Base-by-base conservation (phyloP, 37 sponge, comb jelly and placozoan genomes). In the Ianthella basta region DNA sequence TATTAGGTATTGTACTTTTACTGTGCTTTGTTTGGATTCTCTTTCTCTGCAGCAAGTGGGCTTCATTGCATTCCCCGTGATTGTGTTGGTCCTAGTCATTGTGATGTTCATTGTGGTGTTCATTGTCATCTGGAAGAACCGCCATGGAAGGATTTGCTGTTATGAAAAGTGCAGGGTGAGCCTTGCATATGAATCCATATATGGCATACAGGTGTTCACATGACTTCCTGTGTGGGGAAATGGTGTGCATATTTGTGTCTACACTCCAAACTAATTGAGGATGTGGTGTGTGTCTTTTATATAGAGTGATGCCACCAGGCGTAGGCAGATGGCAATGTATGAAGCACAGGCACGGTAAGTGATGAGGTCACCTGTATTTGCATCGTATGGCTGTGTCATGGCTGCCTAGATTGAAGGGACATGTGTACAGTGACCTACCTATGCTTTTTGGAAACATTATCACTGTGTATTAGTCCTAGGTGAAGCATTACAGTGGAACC, bases 91-190 rank as follows among this genome's bases (percentile, higher is more conserved):
- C 16, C 37, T 75, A 39, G 78, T 18, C 1, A 10, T 12, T 24
- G n/a, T 41, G 16, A 19, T 75, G 23, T 18, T 24, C 3, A 3
- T 10, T 18, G 40, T 75, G 8, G 38, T 75, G 24, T 21, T 75
- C 78, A 75, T 75, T 50, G 25, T 75, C 24, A 41, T 75, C 13
- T 75, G 37, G 38, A 75, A 41, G 78, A 75, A 75, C 54, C 15
- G 54, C 0, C 3, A 50, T 24, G 40, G 37, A n/a, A 75, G 54
- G 21, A 2, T 75, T 44, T 75, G 78, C 37, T 75, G 78, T 14
- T 75, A 39, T 75, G 78, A 75, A 24, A 75, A 75, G 78, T 75
- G 78, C 53, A 75, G 78, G 53, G 78, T 75, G 54, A 75, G 78
- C 40, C 19, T 44, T 44, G 50, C 8, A 44, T 3, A 3, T 8